Conservation (phyloP, 2,113 vertebrate species). For the Apteryx owenii region DNA sequence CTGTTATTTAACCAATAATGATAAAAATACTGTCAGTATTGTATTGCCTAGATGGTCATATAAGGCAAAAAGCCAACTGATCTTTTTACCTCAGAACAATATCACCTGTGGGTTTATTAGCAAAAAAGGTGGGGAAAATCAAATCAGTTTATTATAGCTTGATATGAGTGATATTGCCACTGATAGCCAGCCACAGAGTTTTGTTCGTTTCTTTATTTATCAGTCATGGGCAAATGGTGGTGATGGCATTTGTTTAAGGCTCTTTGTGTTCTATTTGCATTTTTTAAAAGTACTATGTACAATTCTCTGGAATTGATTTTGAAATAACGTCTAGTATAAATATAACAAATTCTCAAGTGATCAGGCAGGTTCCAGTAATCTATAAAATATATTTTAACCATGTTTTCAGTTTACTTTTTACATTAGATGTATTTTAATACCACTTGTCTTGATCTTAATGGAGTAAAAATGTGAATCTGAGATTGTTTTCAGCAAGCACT, state of each 20-base stretch:
- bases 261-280: neutral
- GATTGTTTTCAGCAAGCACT: neutral
- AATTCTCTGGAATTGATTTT: constrained; percentile 29
- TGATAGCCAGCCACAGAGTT: neutral
- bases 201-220: neutral
- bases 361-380: neutral
- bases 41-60: neutral
- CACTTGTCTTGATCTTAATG: neutral
- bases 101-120: neutral
- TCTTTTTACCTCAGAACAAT: neutral
- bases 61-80: neutral
- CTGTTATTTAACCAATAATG: neutral
- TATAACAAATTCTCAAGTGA: constrained; percentile 4
- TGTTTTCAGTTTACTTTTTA: neutral
- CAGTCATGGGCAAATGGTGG: neutral
- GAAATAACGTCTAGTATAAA: neutral
- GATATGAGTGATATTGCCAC: neutral
- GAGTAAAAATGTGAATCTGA: neutral
- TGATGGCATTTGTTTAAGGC: neutral
- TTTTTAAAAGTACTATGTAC: neutral
- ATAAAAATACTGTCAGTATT: neutral
- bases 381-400: neutral
- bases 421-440: neutral
- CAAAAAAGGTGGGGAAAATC: neutral
- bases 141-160: neutral